A percentile compares a stretch with the other conserved stretches of the same genome.
These are phyloP conservation scores for Datnioides undecimradiatus DNA, from an alignment of 2,113 vertebrate species.

Conservation along the genomic window DNA sequence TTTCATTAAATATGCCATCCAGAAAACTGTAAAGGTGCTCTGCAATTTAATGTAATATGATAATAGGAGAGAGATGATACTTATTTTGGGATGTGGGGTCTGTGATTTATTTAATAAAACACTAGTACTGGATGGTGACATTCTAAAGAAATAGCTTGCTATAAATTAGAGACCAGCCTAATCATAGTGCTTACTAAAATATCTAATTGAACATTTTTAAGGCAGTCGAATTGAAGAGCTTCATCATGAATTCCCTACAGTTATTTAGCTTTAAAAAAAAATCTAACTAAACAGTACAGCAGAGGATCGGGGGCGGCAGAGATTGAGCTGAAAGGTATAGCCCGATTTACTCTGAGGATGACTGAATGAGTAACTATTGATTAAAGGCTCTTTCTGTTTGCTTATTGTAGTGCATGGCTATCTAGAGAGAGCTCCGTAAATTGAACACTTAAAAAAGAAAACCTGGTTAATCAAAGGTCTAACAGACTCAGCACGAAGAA, in stretches of 20 bases:
- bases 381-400: not conserved
- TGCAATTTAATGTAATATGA: slow-evolving; percentile 1
- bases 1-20: not conserved
- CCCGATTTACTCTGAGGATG: slow-evolving; percentile 4
- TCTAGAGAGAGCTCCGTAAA: not conserved
- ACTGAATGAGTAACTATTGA: slow-evolving; percentile 34
- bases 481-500: not conserved
- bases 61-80: not conserved
- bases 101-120: not conserved
- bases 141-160: not conserved
- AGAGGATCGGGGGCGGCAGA: not conserved
- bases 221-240: not conserved
- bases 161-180: not conserved
- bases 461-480: slow-evolving; percentile 29
- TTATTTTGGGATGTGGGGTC: not conserved
- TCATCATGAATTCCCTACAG: not conserved
- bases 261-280: slow-evolving; percentile 1
- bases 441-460: not conserved
- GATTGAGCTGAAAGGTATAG: not conserved
- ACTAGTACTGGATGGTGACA: too few relatives aligned
- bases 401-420: not conserved
- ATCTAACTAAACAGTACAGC: not conserved
- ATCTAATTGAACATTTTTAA: not conserved
- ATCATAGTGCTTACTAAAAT: not conserved
- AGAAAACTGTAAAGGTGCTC: not conserved